Evolutionary conservation across 2,797 vertebrate species (phyloP).

Genomic region (Melanotaenia boesemani): DNA sequence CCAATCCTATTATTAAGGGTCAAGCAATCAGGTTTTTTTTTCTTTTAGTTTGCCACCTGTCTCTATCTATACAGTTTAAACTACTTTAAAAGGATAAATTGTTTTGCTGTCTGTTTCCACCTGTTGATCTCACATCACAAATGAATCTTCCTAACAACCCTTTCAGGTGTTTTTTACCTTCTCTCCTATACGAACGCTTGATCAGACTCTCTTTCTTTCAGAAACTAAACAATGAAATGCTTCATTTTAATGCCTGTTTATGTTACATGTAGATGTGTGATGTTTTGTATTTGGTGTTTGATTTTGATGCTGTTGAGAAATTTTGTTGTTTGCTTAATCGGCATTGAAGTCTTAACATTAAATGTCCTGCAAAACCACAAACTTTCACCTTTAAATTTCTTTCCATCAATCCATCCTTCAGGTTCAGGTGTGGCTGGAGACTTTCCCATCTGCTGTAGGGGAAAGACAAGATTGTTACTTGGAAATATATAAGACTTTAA

Average conservation of each 20-base stretch:
- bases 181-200: constrained; percentile 15
- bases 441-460: no score
- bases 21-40: background rate
- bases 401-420: no score
- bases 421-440: no score
- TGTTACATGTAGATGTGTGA: no score
- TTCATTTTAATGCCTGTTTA: background rate
- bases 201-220: background rate
- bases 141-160: background rate
- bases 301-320: background rate
- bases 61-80: background rate
- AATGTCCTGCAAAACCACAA: no score
- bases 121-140: background rate
- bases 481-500: background rate
- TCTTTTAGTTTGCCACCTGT: background rate
- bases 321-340: no score
- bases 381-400: no score
- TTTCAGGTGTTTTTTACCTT: constrained; percentile 24
- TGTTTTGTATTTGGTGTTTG: background rate
- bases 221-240: background rate
- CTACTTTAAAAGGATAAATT: background rate
- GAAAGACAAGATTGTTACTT: background rate
- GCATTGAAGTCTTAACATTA: background rate
- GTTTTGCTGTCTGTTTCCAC: background rate
- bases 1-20: no score